Evolutionary conservation across 2,888 invertebrate species (phyloP).

Genomic region (Erebia aethiops): DNA sequence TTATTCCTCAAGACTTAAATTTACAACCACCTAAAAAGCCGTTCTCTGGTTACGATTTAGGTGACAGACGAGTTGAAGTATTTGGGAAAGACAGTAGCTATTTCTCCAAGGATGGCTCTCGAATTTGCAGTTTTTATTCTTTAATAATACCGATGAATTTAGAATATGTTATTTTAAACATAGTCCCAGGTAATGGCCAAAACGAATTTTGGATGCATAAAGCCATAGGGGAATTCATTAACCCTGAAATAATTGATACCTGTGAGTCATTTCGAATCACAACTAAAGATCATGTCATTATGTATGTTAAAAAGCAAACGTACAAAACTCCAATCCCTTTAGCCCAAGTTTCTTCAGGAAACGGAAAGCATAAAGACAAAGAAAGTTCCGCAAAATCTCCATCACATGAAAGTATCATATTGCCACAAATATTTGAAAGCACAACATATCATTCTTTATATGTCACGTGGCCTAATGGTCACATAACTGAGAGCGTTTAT

Average conservation of each 20-base stretch:
- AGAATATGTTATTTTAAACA: constrained; percentile 63
- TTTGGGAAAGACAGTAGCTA: constrained; percentile 69
- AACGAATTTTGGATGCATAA: constrained; percentile 71
- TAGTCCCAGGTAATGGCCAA: constrained; percentile 60
- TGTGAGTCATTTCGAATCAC: constrained; percentile 70
- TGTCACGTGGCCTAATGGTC: constrained; percentile 75
- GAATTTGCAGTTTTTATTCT: constrained; percentile 59
- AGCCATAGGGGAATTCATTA: constrained; percentile 56
- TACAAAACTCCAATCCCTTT: constrained; percentile 48
- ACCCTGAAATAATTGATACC: constrained; percentile 49
- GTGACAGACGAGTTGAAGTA: constrained; percentile 70
- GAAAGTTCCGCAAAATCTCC: constrained; percentile 41
- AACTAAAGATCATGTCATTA: constrained; percentile 62
- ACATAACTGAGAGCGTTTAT: constrained; percentile 68
- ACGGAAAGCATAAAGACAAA: constrained; percentile 43
- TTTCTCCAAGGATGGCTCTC: constrained; percentile 71
- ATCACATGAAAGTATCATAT: constrained; percentile 37
- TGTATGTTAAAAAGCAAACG: constrained; percentile 64
- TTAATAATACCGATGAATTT: constrained; percentile 67
- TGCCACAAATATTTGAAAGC: constrained; percentile 47
- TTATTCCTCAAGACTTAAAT: constrained; percentile 32
- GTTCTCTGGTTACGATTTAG: constrained; percentile 69
- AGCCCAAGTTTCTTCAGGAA: constrained; percentile 40
- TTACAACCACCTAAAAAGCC: constrained; percentile 51
- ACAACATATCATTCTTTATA: constrained; percentile 59